Base-by-base conservation (phyloP, 2,113 vertebrate species). In the Tor tambroides region DNA sequence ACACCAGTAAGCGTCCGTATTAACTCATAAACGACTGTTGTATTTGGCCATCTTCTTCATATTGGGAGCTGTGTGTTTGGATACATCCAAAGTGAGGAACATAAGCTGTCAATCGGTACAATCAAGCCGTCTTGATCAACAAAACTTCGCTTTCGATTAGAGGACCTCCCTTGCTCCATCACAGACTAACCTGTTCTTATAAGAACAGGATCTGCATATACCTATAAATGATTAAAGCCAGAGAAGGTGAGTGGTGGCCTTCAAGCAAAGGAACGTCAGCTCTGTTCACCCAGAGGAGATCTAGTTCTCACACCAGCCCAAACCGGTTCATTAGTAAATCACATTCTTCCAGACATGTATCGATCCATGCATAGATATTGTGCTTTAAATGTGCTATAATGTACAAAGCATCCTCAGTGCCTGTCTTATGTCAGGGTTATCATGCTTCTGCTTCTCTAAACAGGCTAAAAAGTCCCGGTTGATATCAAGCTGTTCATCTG, bases 151-250 rank as follows among this genome's bases (percentile, higher is more conserved):
- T 19, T 63, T 65, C n/a, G 35, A 61, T 5, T 32, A 32, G 28
- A 78, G 8, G 4, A n/a, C 78, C 56, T 69, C 74, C 38, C 21
- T 46, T 41, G 11, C 41, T 76, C 65, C 35, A 32, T 43, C 79
- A 65, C 23, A 81, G 30, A n/a, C 30, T 23, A 26, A 2, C n/a
- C 15, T 82, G 80, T 63, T 65, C 59, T 46, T 1, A 81, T 61
- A 21, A 26, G 32, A 59, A 4, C 21, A 2, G 54, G 77, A 59
- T 59, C 76, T 11, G 30, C 43, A 21, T 38, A 21, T 75, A 51
- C 56, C 65, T 77, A 85, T 87, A 59, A 89, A 89, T 83, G 86
- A 87, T 87, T 86, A 86, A 89, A 76, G 71, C 43, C 56, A 65
- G 56, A 87, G 82, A 87, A 89, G 41, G 82, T 80, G 43, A 43